Evolutionary conservation across 2,113 vertebrate genomes (phyloP).

Genomic region (Sebastes fasciatus): DNA sequence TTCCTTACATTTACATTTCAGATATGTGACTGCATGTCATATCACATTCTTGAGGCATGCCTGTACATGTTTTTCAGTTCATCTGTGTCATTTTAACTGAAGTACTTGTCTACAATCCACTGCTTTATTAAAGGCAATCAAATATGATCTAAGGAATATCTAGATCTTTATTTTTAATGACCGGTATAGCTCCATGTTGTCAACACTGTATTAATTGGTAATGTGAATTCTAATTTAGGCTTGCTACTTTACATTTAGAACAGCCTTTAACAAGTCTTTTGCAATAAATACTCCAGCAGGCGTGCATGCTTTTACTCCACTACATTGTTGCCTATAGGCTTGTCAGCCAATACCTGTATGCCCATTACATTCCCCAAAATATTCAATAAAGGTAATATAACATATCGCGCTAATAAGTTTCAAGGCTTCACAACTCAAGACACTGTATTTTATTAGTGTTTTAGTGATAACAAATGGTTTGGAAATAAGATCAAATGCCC

Average conservation of each 20-base stretch:
- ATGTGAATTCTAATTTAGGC: neutral
- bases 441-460: neutral
- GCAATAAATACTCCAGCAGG: neutral
- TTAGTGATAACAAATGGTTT: neutral
- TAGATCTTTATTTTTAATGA: neutral
- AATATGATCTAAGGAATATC: no score
- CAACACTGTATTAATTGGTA: neutral
- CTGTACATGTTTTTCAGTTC: neutral
- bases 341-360: neutral
- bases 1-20: neutral
- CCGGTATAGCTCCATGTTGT: neutral
- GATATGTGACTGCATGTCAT: neutral
- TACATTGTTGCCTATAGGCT: neutral
- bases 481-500: neutral
- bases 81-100: neutral
- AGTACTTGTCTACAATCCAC: neutral
- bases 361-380: neutral
- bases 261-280: neutral
- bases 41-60: neutral
- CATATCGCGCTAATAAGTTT: neutral
- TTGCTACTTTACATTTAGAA: neutral
- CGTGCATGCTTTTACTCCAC: neutral
- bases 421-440: neutral
- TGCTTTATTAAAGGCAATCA: slow-evolving; percentile 1
- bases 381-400: neutral